These are phyloP conservation scores for Neogobius melanostomus DNA, from an alignment of 2,113 vertebrate species.

Conservation along the genomic window DNA sequence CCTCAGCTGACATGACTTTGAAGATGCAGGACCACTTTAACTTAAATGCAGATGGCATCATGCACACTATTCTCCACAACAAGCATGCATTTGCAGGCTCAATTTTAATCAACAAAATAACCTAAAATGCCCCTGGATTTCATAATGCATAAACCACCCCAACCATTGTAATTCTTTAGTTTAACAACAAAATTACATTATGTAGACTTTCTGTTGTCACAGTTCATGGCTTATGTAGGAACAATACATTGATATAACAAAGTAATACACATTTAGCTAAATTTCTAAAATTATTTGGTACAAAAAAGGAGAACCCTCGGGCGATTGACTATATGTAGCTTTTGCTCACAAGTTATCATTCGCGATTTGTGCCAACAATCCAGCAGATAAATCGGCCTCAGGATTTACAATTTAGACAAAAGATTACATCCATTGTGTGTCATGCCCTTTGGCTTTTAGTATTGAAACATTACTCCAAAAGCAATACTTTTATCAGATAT, in stretches of 20 bases:
- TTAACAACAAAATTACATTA: neutral
- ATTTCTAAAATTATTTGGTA: neutral
- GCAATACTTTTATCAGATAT: neutral
- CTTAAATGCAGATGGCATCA: conserved; percentile 38
- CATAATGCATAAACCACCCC: neutral
- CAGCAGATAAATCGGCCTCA: neutral
- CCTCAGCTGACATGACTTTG: conserved; percentile 10
- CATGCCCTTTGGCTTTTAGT: neutral
- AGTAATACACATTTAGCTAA: neutral
- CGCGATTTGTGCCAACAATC: conserved; percentile 2
- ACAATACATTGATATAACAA: neutral
- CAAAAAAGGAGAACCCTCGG: neutral
- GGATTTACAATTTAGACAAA: neutral
- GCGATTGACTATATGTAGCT: neutral
- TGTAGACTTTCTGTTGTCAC: neutral
- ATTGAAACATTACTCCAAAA: neutral
- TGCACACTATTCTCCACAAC: conserved; percentile 35
- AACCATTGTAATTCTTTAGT: no score
- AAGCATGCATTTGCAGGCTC: conserved; percentile 32
- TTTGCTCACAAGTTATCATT: neutral
- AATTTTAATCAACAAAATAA: conserved; percentile 5
- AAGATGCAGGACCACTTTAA: conserved; percentile 21
- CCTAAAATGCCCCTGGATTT: conserved; percentile 19
- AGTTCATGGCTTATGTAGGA: conserved; percentile 25
- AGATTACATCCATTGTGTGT: conserved; percentile 2